These are phyloP conservation scores for Noturus placidus DNA, from an alignment of 2,113 vertebrate species.

Conservation along the genomic window DNA sequence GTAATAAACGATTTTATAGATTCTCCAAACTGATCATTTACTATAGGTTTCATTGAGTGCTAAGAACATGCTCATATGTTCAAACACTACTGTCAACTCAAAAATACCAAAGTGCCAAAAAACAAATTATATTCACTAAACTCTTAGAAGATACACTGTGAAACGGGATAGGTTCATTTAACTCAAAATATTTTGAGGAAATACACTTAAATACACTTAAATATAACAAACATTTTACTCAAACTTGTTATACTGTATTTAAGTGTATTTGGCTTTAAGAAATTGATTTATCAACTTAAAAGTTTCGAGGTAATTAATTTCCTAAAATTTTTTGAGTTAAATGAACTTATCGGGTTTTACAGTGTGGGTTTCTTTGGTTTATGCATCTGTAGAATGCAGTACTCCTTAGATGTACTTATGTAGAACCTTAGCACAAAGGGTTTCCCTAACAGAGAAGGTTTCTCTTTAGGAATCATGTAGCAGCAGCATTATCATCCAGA, in stretches of 20 bases:
- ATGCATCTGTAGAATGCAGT: not conserved
- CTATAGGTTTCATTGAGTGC: not conserved
- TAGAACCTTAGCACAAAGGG: not conserved
- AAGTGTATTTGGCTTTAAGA: no score
- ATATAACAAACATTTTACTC: no score
- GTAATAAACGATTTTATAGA: not conserved
- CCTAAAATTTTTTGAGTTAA: no score
- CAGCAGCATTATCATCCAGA: not conserved
- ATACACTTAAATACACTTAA: no score
- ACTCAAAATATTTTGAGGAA: no score
- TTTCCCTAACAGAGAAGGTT: not conserved
- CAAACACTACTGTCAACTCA: not conserved
- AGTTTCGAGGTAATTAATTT: no score
- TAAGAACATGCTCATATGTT: not conserved
- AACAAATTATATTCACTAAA: not conserved
- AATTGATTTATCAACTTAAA: no score
- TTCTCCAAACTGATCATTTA: not conserved
- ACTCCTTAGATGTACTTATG: not conserved
- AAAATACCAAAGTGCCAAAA: not conserved
- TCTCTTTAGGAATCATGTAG: not conserved
- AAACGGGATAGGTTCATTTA: no score
- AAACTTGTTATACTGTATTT: no score
- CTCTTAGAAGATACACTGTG: not conserved
- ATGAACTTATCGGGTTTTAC: no score
- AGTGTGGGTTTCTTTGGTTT: not conserved